phyloP scores from a whole-genome alignment of 2,888 invertebrate species.

The Alsophila aescularia region DNA sequence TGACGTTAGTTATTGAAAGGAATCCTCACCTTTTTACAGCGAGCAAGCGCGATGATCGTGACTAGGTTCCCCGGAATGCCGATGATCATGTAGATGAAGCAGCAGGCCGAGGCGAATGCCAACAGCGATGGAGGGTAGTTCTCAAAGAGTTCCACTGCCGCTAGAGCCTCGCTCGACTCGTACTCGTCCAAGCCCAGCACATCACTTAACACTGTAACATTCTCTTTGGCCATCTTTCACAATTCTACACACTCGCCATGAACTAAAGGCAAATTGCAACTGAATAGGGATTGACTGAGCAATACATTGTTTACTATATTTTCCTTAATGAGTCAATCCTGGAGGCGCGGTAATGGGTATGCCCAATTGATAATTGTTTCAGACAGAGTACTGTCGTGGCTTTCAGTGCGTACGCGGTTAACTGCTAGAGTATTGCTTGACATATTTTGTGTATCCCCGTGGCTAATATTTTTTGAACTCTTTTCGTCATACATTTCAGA shows the following conservation, averaged over 20 bases:
- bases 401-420: slow-evolving; percentile 28
- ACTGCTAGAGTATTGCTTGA: neutral
- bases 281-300: slow-evolving; percentile 53
- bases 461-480: too few relatives aligned
- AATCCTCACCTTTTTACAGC: slow-evolving; percentile 88
- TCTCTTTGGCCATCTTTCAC: slow-evolving; percentile 48
- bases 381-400: slow-evolving; percentile 28
- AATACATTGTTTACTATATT: slow-evolving; percentile 55
- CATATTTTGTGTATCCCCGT: neutral
- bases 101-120: slow-evolving; percentile 88
- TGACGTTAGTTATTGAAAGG: neutral
- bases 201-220: slow-evolving; percentile 44
- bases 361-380: slow-evolving; percentile 51
- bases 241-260: slow-evolving; percentile 23
- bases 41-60: slow-evolving; percentile 89
- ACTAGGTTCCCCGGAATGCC: slow-evolving; percentile 92
- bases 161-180: slow-evolving; percentile 57
- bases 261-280: slow-evolving; percentile 47
- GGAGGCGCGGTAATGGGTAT: slow-evolving; percentile 54
- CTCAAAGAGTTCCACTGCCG: slow-evolving; percentile 82
- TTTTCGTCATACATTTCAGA: slow-evolving; percentile 2
- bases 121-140: slow-evolving; percentile 88
- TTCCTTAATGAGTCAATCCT: slow-evolving; percentile 72
- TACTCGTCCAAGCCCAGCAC: slow-evolving; percentile 51
- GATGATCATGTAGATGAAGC: slow-evolving; percentile 89